Base-by-base conservation (phyloP, 1,140 invertebrate genomes). In the Bombus difficillimus region DNA sequence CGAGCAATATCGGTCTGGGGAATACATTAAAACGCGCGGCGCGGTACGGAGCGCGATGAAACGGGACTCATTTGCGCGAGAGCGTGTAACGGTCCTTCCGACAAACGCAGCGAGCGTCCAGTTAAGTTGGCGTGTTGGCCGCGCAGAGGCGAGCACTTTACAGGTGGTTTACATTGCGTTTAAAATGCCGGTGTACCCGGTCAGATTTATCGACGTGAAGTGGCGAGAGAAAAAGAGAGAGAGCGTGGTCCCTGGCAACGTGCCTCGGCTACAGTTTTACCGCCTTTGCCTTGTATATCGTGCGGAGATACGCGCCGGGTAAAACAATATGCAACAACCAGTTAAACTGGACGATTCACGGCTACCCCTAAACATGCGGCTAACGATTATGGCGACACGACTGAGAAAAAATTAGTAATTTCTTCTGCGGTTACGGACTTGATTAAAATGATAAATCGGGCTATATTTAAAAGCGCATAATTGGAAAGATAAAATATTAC, bases 121-220 rank as follows among this genome's bases (percentile, higher is more conserved):
- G 71, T 83, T 89, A 84, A 83, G 76, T 84, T 89, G 69, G 80
- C 69, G 69, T 71, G 88, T 71, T 88, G 34, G 47, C 43, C 34
- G 43, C 18, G 34, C 37, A 34, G 73, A 57, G 64, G 34, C 74
- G 83, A 81, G 41, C 80, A 74, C 78, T 90, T 90, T 89, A 84
- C 89, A 90, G 85, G 88, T 84, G 85, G 85, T 90, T 90, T 90
- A 90, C 89, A 89, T 84, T 78, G 85, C 89, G 77, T 80, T 90
- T 87, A 89, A 87, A 90, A 85, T 81, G 85, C 74, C 81, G 76
- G 74, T 87, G 88, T 71, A 39, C 62, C 84, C 73, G 57, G 79
- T 57, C 88, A 78, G 81, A 89, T 90, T 89, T 89, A 90, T 87
- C 53, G 88, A 89, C 53, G 78, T 53, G 62, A 80, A 74, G 68